Evolutionary conservation across 2,888 invertebrate genomes (phyloP).

Genomic region (Euplexia lucipara): DNA sequence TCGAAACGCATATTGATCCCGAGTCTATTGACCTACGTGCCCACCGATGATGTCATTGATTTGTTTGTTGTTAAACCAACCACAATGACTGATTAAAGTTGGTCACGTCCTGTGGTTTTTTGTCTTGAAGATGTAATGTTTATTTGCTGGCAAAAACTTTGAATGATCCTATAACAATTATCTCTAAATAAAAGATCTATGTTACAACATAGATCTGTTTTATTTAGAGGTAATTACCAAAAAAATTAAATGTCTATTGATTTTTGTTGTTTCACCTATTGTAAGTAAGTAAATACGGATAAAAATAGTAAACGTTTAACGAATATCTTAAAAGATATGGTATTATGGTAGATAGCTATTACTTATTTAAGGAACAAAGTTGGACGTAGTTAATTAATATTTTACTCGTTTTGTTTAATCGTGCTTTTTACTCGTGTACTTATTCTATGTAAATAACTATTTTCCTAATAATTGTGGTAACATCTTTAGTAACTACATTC

Average conservation of each 20-base stretch:
- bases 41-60: conserved; percentile 40
- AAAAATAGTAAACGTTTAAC: no score
- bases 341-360: not conserved
- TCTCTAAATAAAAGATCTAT: no score
- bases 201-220: no score
- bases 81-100: conserved; percentile 31
- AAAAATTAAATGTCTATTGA: no score
- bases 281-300: no score
- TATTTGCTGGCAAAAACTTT: not conserved
- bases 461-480: conserved; percentile 3
- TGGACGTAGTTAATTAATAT: conserved; percentile 27
- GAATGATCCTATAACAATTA: not conserved
- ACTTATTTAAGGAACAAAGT: conserved; percentile 26
- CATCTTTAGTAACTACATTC: not conserved
- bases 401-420: no score
- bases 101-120: conserved; percentile 48
- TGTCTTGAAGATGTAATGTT: conserved; percentile 11
- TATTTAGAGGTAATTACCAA: no score
- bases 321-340: no score
- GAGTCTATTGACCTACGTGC: conserved; percentile 35
- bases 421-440: conserved; percentile 6
- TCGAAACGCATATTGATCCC: conserved; percentile 25
- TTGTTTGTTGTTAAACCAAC: conserved; percentile 23
- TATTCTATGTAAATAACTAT: not conserved
- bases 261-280: no score